Conservation (phyloP, 2,113 vertebrate genomes). For the Chamaea fasciata region DNA sequence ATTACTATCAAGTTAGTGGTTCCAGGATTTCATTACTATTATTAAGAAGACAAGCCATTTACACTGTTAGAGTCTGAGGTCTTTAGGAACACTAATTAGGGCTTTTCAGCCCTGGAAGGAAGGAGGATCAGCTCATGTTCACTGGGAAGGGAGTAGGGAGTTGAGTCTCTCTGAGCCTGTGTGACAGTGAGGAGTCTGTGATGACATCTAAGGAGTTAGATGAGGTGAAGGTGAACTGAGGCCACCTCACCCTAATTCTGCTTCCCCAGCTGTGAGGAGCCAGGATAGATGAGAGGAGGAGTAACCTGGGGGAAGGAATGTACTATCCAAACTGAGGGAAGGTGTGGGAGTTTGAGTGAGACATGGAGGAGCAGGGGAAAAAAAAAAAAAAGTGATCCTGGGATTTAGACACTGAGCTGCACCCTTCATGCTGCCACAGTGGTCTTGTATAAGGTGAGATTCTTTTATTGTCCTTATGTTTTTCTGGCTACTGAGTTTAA, state of each 20-base stretch:
- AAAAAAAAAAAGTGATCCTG: not conserved
- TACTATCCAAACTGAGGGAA: not conserved
- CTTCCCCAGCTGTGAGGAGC: not conserved
- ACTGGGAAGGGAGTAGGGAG: not conserved
- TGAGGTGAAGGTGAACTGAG: not conserved
- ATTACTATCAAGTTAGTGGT: not conserved
- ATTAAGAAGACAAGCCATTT: not conserved
- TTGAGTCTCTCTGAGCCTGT: not conserved
- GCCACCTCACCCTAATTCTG: not conserved
- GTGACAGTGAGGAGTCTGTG: not conserved
- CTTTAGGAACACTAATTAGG: not conserved
- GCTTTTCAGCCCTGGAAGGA: not conserved
- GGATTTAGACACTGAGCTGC: not conserved
- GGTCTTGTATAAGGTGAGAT: not conserved
- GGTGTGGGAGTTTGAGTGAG: not conserved
- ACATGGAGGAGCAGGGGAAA: not conserved
- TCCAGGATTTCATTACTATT: constrained; percentile 1
- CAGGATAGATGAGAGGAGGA: not conserved
- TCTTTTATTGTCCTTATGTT: not conserved
- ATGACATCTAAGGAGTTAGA: not conserved
- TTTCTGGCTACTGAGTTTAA: not conserved
- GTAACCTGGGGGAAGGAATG: not conserved
- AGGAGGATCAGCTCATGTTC: not conserved
- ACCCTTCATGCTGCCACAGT: not conserved
- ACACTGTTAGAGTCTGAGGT: not conserved